Conservation (phyloP, 2,113 vertebrate genomes). For the Campylomormyrus numenius region DNA sequence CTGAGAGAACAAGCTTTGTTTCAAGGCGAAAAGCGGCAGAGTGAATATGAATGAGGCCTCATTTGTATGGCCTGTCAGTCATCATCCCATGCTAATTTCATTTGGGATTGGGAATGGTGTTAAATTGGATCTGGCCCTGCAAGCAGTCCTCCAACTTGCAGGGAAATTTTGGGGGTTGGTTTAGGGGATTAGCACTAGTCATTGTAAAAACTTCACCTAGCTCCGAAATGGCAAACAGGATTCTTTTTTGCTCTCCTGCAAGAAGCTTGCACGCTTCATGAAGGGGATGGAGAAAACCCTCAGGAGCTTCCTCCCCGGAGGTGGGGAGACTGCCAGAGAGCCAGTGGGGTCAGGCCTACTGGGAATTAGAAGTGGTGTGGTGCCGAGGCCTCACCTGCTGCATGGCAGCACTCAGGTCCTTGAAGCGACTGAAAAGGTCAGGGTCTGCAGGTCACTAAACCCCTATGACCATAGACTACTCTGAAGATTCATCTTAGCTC, state of each 20-base stretch:
- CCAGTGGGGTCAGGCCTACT: neutral
- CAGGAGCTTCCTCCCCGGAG: neutral
- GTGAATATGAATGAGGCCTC: conserved; percentile 22
- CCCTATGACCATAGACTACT: neutral
- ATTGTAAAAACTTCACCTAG: neutral
- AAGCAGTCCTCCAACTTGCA: neutral
- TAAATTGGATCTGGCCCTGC: neutral
- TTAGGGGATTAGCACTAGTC: too few species aligned
- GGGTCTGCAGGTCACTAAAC: neutral
- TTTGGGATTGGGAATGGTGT: conserved; percentile 16
- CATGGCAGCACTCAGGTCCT: neutral
- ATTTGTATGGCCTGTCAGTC: conserved; percentile 12
- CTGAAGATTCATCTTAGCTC: neutral
- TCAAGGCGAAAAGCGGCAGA: neutral
- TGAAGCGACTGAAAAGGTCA: neutral
- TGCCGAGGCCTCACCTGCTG: neutral
- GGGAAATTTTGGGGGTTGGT: too few species aligned
- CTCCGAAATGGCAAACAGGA: neutral
- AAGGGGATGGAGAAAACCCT: neutral
- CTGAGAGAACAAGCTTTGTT: neutral
- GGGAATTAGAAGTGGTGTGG: neutral
- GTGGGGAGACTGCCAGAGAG: neutral
- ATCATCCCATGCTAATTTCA: conserved; percentile 15
- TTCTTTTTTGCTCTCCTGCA: neutral
- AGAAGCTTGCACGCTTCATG: neutral